Conservation (phyloP, 2,888 invertebrate genomes). For the Steinernema hermaphroditum region DNA sequence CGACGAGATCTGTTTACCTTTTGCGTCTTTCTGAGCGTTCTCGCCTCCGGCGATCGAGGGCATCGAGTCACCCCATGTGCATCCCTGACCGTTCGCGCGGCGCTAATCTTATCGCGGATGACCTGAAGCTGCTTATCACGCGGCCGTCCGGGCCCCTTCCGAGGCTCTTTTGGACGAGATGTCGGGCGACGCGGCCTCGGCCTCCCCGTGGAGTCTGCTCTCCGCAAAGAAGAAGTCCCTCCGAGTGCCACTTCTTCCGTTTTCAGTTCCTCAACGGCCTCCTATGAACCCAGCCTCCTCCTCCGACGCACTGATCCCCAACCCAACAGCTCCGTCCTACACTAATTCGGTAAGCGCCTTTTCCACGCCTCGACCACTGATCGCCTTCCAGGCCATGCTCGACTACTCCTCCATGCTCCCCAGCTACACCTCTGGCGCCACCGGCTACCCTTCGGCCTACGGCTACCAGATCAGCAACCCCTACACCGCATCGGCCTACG, state of each 20-base stretch:
- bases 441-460: neutral
- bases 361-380: neutral
- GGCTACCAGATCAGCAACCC: constrained; percentile 23
- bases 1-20: constrained; percentile 30
- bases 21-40: constrained; percentile 24
- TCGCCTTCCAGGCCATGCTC: constrained; percentile 12
- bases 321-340: neutral
- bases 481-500: neutral
- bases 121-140: constrained; percentile 23
- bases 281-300: constrained; percentile 13
- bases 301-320: neutral
- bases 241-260: neutral
- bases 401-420: constrained; percentile 17
- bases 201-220: neutral
- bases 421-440: constrained; percentile 7
- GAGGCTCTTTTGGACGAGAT: neutral
- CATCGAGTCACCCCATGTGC: neutral
- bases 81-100: constrained; percentile 26
- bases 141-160: neutral
- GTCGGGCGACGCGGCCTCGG: neutral
- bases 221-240: neutral
- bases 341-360: neutral
- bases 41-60: neutral
- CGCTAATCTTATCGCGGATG: constrained; percentile 26
- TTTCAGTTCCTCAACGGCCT: neutral